Evolutionary conservation across 1,140 invertebrate genomes (phyloP).

Genomic region (Bombus picipes): DNA sequence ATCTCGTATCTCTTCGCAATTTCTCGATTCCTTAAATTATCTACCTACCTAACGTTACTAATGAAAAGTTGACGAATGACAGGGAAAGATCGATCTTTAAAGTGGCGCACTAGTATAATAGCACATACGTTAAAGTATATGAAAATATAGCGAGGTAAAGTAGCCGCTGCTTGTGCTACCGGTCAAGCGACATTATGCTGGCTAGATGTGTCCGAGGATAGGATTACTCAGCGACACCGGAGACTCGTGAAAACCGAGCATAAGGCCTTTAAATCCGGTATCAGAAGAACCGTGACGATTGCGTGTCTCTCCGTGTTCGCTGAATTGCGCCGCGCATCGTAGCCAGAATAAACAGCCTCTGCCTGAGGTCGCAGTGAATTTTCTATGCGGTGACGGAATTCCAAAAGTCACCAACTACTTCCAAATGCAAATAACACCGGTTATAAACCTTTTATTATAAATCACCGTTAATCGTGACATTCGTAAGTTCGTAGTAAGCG

Average conservation of each 20-base stretch:
- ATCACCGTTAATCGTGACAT: neutral
- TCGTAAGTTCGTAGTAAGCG: neutral
- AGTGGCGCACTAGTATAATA: too few species aligned
- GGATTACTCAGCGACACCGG: conserved; percentile 77
- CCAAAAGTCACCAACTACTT: neutral
- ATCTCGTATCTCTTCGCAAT: too few species aligned
- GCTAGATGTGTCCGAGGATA: conserved; percentile 73
- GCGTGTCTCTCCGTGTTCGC: conserved; percentile 38
- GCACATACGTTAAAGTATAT: neutral
- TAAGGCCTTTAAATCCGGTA: conserved; percentile 70
- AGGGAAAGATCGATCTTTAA: too few species aligned
- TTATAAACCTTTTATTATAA: neutral
- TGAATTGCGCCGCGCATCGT: conserved; percentile 22
- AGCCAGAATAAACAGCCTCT: conserved; percentile 20
- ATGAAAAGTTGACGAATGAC: too few species aligned
- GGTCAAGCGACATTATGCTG: conserved; percentile 74
- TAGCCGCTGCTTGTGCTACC: conserved; percentile 66
- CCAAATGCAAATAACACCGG: neutral
- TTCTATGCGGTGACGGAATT: neutral
- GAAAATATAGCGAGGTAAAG: conserved; percentile 21
- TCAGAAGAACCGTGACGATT: conserved; percentile 64
- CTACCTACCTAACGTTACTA: too few species aligned
- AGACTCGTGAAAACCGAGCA: conserved; percentile 78
- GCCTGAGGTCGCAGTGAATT: neutral
- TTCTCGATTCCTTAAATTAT: too few species aligned